These are phyloP conservation scores for Galeopsomyia nigrocyanea DNA, from an alignment of 2,888 invertebrate species.

Conservation along the genomic window DNA sequence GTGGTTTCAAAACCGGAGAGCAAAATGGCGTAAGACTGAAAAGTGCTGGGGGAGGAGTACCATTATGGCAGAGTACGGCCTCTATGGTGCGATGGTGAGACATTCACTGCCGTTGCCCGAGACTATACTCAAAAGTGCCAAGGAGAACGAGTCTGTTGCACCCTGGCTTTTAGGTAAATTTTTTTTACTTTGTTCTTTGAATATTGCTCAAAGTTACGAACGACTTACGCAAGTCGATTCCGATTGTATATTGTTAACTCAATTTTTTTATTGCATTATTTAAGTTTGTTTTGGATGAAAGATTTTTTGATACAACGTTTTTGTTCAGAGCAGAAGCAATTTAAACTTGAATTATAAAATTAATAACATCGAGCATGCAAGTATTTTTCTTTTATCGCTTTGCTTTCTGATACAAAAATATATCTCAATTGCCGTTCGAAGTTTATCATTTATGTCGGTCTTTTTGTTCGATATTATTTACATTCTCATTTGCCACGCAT, in stretches of 20 bases:
- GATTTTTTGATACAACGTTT: conserved; percentile 37
- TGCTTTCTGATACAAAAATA: too few relatives aligned
- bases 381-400: too few relatives aligned
- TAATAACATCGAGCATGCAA: too few relatives aligned
- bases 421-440: too few relatives aligned
- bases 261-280: conserved; percentile 25
- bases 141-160: conserved; percentile 96
- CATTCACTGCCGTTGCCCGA: conserved; percentile 98
- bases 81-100: conserved; percentile 99
- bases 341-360: too few relatives aligned
- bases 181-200: not conserved
- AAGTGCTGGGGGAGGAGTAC: conserved; percentile 99
- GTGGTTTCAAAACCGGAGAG: conserved; percentile 98
- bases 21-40: conserved; percentile 99
- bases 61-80: conserved; percentile 99
- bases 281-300: conserved; percentile 33
- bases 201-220: conserved; percentile 15
- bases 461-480: too few relatives aligned
- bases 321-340: not conserved
- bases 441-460: too few relatives aligned
- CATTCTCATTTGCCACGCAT: not conserved
- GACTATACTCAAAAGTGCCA: conserved; percentile 97
- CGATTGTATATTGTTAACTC: conserved; percentile 15
- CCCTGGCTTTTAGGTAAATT: conserved; percentile 97
- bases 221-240: conserved; percentile 8